phyloP scores from a whole-genome alignment of 2,888 invertebrate genomes.

The Asteroscopus sphinx region DNA sequence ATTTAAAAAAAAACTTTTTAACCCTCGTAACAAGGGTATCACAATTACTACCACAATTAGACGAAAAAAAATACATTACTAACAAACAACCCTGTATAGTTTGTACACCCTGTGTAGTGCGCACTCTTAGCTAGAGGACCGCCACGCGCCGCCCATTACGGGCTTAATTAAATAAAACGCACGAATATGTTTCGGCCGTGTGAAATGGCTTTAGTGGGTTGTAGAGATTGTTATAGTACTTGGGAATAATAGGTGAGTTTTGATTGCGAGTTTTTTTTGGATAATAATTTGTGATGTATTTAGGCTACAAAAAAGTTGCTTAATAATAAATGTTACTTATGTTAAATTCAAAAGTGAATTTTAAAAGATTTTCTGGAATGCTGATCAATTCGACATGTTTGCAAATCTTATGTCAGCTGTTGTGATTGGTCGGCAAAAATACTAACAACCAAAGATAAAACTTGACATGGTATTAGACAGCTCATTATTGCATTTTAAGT shows the following conservation, averaged over 20 bases:
- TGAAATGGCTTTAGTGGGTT: conserved; percentile 57
- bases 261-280: neutral
- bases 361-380: too few relatives aligned
- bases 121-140: conserved; percentile 34
- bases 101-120: conserved; percentile 19
- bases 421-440: too few relatives aligned
- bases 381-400: too few relatives aligned
- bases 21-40: conserved; percentile 45
- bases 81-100: conserved; percentile 22
- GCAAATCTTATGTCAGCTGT: too few relatives aligned
- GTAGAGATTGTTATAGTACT: neutral
- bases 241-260: conserved; percentile 6
- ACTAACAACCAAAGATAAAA: too few relatives aligned
- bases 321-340: too few relatives aligned
- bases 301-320: too few relatives aligned
- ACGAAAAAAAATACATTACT: conserved; percentile 32
- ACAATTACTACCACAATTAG: conserved; percentile 43
- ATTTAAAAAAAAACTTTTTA: conserved; percentile 33
- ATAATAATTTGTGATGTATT: too few relatives aligned
- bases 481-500: too few relatives aligned
- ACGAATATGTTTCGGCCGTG: conserved; percentile 66
- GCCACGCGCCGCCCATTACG: conserved; percentile 75
- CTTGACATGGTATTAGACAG: too few relatives aligned
- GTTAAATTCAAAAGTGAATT: too few relatives aligned
- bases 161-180: conserved; percentile 75